Base-by-base conservation (phyloP, 2,113 vertebrate species). In the Polypterus senegalus region DNA sequence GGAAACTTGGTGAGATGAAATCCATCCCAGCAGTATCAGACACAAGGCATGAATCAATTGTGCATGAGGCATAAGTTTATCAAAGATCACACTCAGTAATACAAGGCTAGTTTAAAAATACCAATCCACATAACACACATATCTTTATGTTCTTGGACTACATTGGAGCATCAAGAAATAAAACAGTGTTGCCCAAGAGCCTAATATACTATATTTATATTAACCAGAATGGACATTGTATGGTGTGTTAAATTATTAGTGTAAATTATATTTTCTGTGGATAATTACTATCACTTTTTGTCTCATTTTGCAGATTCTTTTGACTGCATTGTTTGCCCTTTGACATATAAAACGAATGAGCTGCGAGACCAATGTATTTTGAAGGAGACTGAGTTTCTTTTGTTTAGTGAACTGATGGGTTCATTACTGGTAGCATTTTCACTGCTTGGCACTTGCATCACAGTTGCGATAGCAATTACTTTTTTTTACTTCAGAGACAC, bases 371-470 rank as follows among this genome's bases (percentile, higher is more conserved):
- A 58, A 43, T 58, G 56, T 43, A 58, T 58, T 7, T 58, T 58
- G 46, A 58, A 58, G 56, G 27, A 58, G 4, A 45, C 9, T 58
- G 56, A 58, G 46, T 58, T 58, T 6, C 9, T 58, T 7, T 58
- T 45, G 8, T 58, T 27, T 45, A 45, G 4, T 45, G 56, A 58
- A 58, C 44, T 58, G 5, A 58, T 58, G 56, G 56, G 56, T 45
- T 7, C 46, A 58, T 7, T 58, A 9, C 56, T 58, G 7, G 43
- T 45, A 8, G 9, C 46, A 45, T 58, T 11, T 44, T n/a, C 56
- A 44, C 46, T 58, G 43, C n/a, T 58, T 43, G 56, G 56, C 44
- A 45, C 56, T 45, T 58, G n/a, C 9, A 8, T 58, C 44, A 43
- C 56, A 8, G 4, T 58, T 7, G 56, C 43, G 44, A 58, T 45